Evolutionary conservation across 2,113 vertebrate genomes (phyloP), one percentile per base, ranked within the genome.

Genomic region (rabbit (Oryctolagus cuniculus)): DNA sequence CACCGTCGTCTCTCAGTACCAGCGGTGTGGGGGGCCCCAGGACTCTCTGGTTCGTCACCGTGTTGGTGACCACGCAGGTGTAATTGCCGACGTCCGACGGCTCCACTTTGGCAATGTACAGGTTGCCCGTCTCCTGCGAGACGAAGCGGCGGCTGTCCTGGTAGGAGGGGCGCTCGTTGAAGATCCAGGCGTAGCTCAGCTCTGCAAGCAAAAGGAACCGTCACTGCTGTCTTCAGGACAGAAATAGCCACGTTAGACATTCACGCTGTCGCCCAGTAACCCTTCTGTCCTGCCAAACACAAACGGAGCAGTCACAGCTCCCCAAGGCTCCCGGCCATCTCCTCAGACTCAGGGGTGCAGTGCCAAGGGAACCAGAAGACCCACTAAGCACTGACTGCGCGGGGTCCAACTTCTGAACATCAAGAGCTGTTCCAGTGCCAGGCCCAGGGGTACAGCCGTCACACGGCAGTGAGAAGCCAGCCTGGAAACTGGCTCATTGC

Each of bases 91-190:
- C 99, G 19, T 99, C 99, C 0, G 99, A 99, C 10, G 98, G 97
- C 93, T 99, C 99, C 97, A 99, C 99, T 97, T 99, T 99, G 25
- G 99, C 99, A 0, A 99, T 99, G 97, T 99, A 99, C 7, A 99
- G 97, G 80, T 99, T 99, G 0, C 99, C 99, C 0, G 99, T 99
- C 90, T 99, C 99, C 96, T 99, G 99, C 0, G 99, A 99, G 93
- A 99, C 99, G 15, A 99, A 99, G 85, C 99, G 99, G 1, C 99
- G 99, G 24, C 97, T 99, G 87, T 99, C 99, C 97, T 99, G 99
- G 91, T 99, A 99, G 1, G 98, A 98, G 0, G 99, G 99, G 95
- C 99, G 99, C 96, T 99, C 99, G 4, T 99, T 99, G 98, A 99
- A 99, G 98, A 99, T 99, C 99, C 99, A 99, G 1, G 99, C 99